Evolutionary conservation across 2,797 vertebrate species (phyloP).

Genomic region (Siniperca obscura): DNA sequence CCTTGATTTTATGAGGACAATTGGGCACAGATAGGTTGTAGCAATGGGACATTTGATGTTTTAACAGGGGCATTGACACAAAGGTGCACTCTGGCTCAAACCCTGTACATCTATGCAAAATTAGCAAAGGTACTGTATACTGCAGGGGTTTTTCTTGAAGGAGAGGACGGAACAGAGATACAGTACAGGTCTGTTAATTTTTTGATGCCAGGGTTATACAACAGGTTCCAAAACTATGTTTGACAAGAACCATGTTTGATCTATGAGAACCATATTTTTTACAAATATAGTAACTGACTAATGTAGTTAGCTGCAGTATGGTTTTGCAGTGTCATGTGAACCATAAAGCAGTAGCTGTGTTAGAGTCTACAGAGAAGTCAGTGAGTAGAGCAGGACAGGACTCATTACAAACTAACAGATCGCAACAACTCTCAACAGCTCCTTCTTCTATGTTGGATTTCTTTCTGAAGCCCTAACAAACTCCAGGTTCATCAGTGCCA

Average conservation of each 20-base stretch:
- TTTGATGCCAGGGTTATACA: not conserved
- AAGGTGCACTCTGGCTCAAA: no score
- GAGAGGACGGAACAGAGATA: not conserved
- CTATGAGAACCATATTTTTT: not conserved
- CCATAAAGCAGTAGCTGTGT: conserved; percentile 4
- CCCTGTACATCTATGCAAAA: no score
- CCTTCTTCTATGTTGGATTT: conserved; percentile 40
- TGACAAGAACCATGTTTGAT: conserved; percentile 16
- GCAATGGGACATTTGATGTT: not conserved
- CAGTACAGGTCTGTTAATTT: not conserved
- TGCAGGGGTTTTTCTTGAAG: no score
- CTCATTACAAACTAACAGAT: conserved; percentile 51
- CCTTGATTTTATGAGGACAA: not conserved
- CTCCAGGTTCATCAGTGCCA: conserved; percentile 58
- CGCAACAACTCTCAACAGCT: conserved; percentile 48
- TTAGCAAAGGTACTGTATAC: no score
- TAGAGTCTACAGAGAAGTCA: conserved; percentile 38
- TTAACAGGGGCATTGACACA: no score
- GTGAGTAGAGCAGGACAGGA: conserved; percentile 26
- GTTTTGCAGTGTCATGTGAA: conserved; percentile 10
- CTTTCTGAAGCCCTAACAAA: conserved; percentile 46
- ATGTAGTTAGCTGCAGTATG: conserved; percentile 2
- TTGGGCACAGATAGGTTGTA: not conserved
- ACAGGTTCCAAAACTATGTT: not conserved
- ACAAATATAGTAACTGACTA: conserved; percentile 4